Evolutionary conservation across 2,113 vertebrate genomes (phyloP).

Genomic region (Empidonax traillii): DNA sequence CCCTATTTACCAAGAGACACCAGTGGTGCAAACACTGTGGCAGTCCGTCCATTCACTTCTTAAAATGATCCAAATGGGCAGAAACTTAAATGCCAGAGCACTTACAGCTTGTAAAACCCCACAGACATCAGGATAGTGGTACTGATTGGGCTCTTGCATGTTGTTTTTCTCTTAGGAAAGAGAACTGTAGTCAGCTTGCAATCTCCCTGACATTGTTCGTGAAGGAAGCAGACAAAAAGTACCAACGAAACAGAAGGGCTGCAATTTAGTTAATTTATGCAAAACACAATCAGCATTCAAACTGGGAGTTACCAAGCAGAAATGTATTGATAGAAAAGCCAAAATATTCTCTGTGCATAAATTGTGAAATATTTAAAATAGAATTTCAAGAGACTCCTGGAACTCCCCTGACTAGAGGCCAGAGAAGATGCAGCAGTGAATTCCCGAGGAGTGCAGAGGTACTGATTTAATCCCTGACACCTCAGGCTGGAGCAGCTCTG

Average conservation of each 20-base stretch:
- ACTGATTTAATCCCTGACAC: background rate
- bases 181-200: constrained; percentile 67
- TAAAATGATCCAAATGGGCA: constrained; percentile 20
- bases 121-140: constrained; percentile 23
- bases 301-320: constrained; percentile 46
- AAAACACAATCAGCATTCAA: constrained; percentile 55
- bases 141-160: constrained; percentile 48
- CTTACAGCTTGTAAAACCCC: background rate
- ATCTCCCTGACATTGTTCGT: constrained; percentile 61
- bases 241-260: constrained; percentile 46
- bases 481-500: background rate
- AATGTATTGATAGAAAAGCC: constrained; percentile 26
- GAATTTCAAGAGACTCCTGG: background rate
- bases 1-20: constrained; percentile 19
- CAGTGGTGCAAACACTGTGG: background rate
- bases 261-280: constrained; percentile 68
- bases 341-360: constrained; percentile 8
- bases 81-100: constrained; percentile 15
- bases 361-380: background rate
- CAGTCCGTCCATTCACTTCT: constrained; percentile 9
- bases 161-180: constrained; percentile 40
- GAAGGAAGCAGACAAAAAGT: constrained; percentile 57
- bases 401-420: background rate
- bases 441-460: background rate
- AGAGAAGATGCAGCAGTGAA: background rate